Evolutionary conservation across 2,888 invertebrate genomes (phyloP).

Genomic region (Chelonus formosanus): DNA sequence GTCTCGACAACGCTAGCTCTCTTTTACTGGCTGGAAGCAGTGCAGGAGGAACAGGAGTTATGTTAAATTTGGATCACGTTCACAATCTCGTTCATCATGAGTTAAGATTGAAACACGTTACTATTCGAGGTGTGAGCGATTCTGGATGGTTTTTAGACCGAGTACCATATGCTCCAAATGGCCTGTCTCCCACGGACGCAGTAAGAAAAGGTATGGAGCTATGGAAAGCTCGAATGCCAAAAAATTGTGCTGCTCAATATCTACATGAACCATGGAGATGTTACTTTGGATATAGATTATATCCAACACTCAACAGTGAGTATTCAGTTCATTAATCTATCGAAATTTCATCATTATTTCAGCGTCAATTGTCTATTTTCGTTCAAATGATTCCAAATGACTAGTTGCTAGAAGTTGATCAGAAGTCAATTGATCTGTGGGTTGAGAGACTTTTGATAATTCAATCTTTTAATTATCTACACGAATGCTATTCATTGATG

Average conservation of each 20-base stretch:
- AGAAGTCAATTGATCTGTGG: no score
- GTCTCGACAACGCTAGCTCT: conserved; percentile 77
- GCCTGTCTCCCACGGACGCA: conserved; percentile 71
- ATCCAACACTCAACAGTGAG: conserved; percentile 83
- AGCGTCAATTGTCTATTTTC: no score
- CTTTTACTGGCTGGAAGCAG: conserved; percentile 85
- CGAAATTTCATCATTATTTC: background rate
- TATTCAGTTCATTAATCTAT: conserved; percentile 6
- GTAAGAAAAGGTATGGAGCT: conserved; percentile 79
- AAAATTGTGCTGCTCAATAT: conserved; percentile 76
- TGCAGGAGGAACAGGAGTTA: conserved; percentile 93
- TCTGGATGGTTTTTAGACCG: conserved; percentile 96
- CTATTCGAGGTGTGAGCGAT: conserved; percentile 87
- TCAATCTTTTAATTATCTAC: no score
- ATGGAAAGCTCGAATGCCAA: conserved; percentile 84
- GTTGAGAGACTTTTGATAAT: no score
- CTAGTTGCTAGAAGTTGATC: no score
- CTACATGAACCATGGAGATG: conserved; percentile 86
- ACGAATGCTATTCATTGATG: no score
- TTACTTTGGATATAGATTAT: conserved; percentile 89
- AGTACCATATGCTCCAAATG: conserved; percentile 75
- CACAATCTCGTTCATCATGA: conserved; percentile 75
- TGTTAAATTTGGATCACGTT: conserved; percentile 87
- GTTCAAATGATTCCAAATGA: no score
- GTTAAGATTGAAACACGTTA: conserved; percentile 68